A percentile compares a stretch with the other conserved stretches of the same genome.
These are phyloP conservation scores for Neogale vison DNA, from an alignment of 2,113 vertebrate genomes.

Conservation along the genomic window DNA sequence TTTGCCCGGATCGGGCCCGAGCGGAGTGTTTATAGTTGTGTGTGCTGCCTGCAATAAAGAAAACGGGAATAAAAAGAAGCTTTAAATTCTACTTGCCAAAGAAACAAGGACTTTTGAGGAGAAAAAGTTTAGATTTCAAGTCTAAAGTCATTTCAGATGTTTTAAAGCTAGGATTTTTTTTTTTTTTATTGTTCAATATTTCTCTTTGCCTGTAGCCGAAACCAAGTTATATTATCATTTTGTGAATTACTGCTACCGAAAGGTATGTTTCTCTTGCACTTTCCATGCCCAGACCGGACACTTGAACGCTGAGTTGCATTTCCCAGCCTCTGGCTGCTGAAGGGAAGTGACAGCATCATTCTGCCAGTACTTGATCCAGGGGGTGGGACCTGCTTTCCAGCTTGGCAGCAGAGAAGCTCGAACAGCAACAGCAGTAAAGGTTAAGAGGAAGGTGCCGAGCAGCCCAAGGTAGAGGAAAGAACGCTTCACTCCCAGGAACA, in stretches of 20 bases:
- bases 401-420: fast-evolving
- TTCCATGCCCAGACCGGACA: background rate
- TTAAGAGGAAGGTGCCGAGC: background rate
- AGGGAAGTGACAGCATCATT: background rate
- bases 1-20: background rate
- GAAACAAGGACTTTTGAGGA: constrained; percentile 22
- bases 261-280: background rate
- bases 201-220: constrained; percentile 27
- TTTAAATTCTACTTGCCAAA: constrained; percentile 53
- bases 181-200: constrained; percentile 57
- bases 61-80: constrained; percentile 39
- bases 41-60: constrained; percentile 4
- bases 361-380: background rate
- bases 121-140: background rate
- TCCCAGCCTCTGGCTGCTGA: background rate
- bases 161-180: constrained; percentile 34
- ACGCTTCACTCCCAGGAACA: background rate
- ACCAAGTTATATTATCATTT: background rate
- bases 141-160: constrained; percentile 59
- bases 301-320: background rate
- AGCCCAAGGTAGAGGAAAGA: too few species aligned
- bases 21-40: background rate
- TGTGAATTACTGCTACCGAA: background rate
- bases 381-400: background rate
- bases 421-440: fast-evolving